A percentile compares a stretch with the other conserved stretches of the same genome.
These are phyloP conservation scores for Harpalus rubripes DNA, from an alignment of 2,888 invertebrate species.

Conservation along the genomic window DNA sequence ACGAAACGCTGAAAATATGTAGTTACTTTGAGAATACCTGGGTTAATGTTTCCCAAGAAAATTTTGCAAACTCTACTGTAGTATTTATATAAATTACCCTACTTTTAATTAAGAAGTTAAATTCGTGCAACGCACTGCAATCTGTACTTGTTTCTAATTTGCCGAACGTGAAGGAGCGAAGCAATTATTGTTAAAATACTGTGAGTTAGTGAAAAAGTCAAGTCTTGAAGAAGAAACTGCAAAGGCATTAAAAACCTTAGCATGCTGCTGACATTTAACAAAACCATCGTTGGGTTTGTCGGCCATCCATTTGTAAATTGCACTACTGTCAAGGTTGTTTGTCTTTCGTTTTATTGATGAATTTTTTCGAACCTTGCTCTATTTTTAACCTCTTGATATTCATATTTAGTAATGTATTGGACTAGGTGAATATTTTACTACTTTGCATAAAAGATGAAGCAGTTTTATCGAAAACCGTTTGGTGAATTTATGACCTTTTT, in stretches of 20 bases:
- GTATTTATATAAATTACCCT: too few relatives aligned
- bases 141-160: neutral
- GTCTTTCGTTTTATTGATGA: conserved; percentile 38
- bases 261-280: conserved; percentile 41
- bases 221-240: conserved; percentile 4
- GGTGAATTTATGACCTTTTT: neutral
- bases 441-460: conserved; percentile 25
- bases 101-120: neutral
- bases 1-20: too few relatives aligned
- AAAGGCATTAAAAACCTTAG: neutral
- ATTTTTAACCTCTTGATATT: conserved; percentile 32
- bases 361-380: conserved; percentile 31
- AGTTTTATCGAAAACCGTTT: conserved; percentile 9
- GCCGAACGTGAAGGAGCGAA: neutral
- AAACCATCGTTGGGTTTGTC: conserved; percentile 21
- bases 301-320: conserved; percentile 39
- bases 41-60: too few relatives aligned
- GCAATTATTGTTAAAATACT: conserved; percentile 20
- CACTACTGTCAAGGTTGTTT: conserved; percentile 19
- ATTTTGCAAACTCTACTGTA: too few relatives aligned
- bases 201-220: neutral
- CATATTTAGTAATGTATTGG: conserved; percentile 32
- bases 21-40: too few relatives aligned
- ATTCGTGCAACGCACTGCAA: neutral
- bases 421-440: conserved; percentile 39